A percentile compares a stretch with the other conserved stretches of the same genome.
Evolutionary conservation across 2,797 vertebrate genomes (phyloP).

Genomic region (Sciurus vulgaris): DNA sequence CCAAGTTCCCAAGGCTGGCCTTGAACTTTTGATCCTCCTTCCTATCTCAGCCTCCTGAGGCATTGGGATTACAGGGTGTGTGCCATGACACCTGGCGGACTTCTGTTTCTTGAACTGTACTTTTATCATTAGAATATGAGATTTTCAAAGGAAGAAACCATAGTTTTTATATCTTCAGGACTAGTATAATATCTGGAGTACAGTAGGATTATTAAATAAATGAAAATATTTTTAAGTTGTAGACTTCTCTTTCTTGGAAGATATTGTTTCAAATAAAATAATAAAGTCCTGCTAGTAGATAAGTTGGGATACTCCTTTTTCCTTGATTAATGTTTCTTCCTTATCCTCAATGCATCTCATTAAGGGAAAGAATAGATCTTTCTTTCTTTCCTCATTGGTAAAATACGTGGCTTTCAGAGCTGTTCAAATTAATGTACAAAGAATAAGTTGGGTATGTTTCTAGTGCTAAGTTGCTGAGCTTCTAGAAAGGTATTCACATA

Average conservation of each 20-base stretch:
- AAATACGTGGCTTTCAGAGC: neutral
- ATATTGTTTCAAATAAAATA: constrained; percentile 37
- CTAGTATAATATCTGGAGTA: constrained; percentile 9
- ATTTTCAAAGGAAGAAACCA: constrained; percentile 15
- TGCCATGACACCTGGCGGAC: too few relatives aligned
- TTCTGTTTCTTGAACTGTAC: constrained; percentile 36
- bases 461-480: neutral
- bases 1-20: too few relatives aligned
- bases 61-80: too few relatives aligned
- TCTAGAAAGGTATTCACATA: neutral
- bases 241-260: neutral
- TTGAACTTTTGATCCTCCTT: too few relatives aligned
- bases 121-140: constrained; percentile 51
- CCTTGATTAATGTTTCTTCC: constrained; percentile 19
- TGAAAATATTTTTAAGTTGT: constrained; percentile 1
- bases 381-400: neutral
- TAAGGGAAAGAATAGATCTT: neutral
- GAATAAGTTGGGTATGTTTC: neutral
- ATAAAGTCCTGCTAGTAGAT: neutral
- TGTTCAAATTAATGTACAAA: constrained; percentile 17
- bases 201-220: constrained; percentile 58
- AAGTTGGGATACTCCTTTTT: constrained; percentile 18
- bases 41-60: too few relatives aligned
- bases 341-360: neutral
- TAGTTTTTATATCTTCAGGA: constrained; percentile 23